phyloP scores from a whole-genome alignment of 2,113 vertebrate genomes.

The Sander vitreus region DNA sequence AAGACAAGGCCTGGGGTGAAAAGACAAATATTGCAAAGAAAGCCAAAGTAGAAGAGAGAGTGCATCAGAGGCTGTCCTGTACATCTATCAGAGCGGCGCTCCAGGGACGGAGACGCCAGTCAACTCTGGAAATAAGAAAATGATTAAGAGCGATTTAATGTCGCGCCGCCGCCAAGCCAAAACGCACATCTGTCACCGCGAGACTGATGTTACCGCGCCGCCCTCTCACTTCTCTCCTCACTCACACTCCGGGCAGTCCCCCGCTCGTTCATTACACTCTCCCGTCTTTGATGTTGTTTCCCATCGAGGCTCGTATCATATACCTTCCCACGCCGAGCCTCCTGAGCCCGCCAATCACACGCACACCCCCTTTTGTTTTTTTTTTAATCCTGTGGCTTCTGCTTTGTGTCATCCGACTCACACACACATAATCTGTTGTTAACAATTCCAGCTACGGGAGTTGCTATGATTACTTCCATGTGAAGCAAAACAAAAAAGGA shows the following conservation, averaged over 20 bases:
- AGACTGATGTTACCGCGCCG: conserved; percentile 72
- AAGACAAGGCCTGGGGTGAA: not conserved
- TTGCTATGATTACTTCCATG: conserved; percentile 12
- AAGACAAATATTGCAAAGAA: conserved; percentile 4
- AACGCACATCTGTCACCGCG: conserved; percentile 72
- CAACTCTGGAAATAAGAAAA: conserved; percentile 82
- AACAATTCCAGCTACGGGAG: not conserved
- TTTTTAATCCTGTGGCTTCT: not conserved
- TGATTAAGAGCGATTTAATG: conserved; percentile 82
- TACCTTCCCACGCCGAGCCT: not conserved
- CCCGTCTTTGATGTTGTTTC: not conserved
- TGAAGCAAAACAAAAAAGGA: conserved; percentile 18
- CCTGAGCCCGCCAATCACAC: not conserved
- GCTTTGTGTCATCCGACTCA: not conserved
- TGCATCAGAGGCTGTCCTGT: conserved; percentile 30
- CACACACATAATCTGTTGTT: conserved; percentile 23
- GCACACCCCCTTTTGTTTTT: not conserved
- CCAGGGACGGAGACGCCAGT: conserved; percentile 66
- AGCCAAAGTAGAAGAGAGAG: conserved; percentile 6
- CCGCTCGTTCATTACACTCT: conserved; percentile 43
- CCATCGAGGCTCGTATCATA: not conserved
- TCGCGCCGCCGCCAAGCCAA: conserved; percentile 63
- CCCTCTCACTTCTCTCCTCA: conserved; percentile 20
- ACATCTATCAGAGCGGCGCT: conserved; percentile 66
- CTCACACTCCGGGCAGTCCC: conserved; percentile 37